A percentile compares a stretch with the other conserved stretches of the same genome.
These are phyloP conservation scores for Anarsia innoxiella DNA, from an alignment of 2,888 invertebrate species.

Conservation along the genomic window DNA sequence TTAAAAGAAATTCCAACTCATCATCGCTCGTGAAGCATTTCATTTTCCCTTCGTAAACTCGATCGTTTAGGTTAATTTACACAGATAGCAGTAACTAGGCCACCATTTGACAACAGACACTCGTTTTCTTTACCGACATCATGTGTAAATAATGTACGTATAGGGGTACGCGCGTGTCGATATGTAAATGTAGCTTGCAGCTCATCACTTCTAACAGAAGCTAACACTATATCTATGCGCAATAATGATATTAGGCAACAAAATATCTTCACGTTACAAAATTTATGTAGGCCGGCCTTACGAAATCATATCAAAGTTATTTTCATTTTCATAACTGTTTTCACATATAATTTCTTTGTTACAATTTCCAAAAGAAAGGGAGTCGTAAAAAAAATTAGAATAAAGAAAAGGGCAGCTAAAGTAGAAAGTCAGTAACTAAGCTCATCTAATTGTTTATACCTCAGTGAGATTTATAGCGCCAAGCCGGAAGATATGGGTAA, in stretches of 20 bases:
- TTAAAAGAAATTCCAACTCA: slow-evolving; percentile 17
- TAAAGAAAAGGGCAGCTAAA: slow-evolving; percentile 21
- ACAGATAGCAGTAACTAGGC: slow-evolving; percentile 40
- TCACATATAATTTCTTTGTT: slow-evolving; percentile 16
- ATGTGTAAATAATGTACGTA: slow-evolving; percentile 17
- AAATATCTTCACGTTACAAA: slow-evolving; percentile 24
- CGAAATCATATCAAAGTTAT: slow-evolving; percentile 20
- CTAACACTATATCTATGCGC: slow-evolving; percentile 26
- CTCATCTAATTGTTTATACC: slow-evolving; percentile 36
- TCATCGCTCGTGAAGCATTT: slow-evolving; percentile 15
- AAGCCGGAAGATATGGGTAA: slow-evolving; percentile 50
- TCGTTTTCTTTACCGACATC: slow-evolving; percentile 26
- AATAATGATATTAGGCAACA: slow-evolving; percentile 35
- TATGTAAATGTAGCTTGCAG: slow-evolving; percentile 24
- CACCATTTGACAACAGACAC: slow-evolving; percentile 36
- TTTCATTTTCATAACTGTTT: slow-evolving; percentile 12
- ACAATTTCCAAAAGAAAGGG: slow-evolving; percentile 18
- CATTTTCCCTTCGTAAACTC: slow-evolving; percentile 12
- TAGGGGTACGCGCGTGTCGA: slow-evolving; percentile 13
- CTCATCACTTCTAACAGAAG: slow-evolving; percentile 20
- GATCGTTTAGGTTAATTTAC: slow-evolving; percentile 33
- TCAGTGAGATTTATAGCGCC: slow-evolving; percentile 40
- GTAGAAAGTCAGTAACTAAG: no score
- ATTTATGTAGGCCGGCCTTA: slow-evolving; percentile 23
- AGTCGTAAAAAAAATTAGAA: slow-evolving; percentile 18